Base-by-base conservation (phyloP, 2,113 vertebrate genomes). In the Pardalotus punctatus region DNA sequence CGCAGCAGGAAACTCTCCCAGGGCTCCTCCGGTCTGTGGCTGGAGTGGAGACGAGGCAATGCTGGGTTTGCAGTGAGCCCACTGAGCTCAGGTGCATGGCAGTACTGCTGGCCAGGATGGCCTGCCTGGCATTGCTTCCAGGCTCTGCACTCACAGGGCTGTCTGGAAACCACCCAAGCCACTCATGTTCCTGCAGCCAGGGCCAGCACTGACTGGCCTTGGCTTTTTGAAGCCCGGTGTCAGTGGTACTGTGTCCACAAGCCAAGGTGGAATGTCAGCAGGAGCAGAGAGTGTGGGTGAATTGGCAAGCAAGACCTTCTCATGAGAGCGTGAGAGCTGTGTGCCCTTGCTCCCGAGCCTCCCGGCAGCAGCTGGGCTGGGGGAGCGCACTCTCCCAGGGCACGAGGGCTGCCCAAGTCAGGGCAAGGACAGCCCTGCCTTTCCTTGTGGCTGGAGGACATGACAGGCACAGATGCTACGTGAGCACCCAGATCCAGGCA, bases 371-470 rank as follows among this genome's bases (percentile, higher is more conserved):
- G 27, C 9, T n/a, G 18, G 33, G 25, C 29, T 42, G 58, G 51
- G 31, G 53, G 22, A 51, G 25, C 28, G 9, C 9, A 10, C 8
- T 9, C 10, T 85, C 8, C 31, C 35, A 31, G 29, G 57, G 9
- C 61, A 48, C 0, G 0, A 22, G 33, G 50, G 4, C 23, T 25
- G n/a, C 16, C 23, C 38, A 21, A 38, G 14, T 43, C 2, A 0
- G 12, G 60, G 21, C 17, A 31, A 20, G n/a, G 29, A 29, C 23
- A 45, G 22, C 19, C 11, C 28, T 19, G 17, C 33, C 27, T 65
- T 58, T 69, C 17, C 9, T 58, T 4, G n/a, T 0, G 2, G 5
- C 6, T 36, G 14, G 12, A 29, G 45, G 33, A 8, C 10, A 14
- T 28, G 25, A n/a, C 10, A 11, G 67, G 27, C 40, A 58, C 28